Evolutionary conservation across 1,140 invertebrate species (phyloP), one percentile per base, ranked within the genome.

Genomic region (Lasioglossum albipes): DNA sequence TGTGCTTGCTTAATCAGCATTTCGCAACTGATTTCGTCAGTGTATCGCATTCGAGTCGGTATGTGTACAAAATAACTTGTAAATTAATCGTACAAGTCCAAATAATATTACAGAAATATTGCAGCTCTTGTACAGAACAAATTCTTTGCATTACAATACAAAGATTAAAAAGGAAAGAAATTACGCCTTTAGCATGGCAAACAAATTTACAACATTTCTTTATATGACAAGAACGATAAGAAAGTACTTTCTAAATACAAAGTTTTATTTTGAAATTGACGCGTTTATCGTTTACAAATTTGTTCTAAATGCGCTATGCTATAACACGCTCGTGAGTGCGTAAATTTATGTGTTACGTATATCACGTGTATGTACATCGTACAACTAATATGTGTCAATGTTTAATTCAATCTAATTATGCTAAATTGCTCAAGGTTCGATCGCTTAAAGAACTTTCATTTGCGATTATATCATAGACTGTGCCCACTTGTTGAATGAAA

Each of bases 21-120:
- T 88, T 90, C 83, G 80, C 84, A 90, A 89, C 67, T 68, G 71
- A 79, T 90, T 89, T 88, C 88, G 86, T 88, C 89, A 90, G 81
- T 70, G 42, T 57, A 62, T 31, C n/a, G 49, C 68, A 42, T 54
- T 84, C 64, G 84, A 68, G 76, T 68, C 59, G 57, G 16, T 74
- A 52, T 75, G 7, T 16, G 22, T 57, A 69, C 13, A 80, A 77
- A 57, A 84, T 65, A 82, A 27, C 71, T 84, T 83, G 20, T 61
- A 69, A 41, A 9, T 54, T 76, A 73, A 75, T 80, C 45, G 70
- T 64, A 65, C 13, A n/a, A 36, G 4, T 57, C 74, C 18, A 70
- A 45, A 27, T 4, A 57, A 42, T 18, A 64, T 27, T 64, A 2
- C 7, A 36, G 36, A 54, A 54, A 4, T 36, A 61, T 27, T 68